A percentile compares a stretch with the other conserved stretches of the same genome.
These are phyloP conservation scores for Taeniopygia guttata DNA, from an alignment of 2,797 vertebrate genomes.

Conservation along the genomic window DNA sequence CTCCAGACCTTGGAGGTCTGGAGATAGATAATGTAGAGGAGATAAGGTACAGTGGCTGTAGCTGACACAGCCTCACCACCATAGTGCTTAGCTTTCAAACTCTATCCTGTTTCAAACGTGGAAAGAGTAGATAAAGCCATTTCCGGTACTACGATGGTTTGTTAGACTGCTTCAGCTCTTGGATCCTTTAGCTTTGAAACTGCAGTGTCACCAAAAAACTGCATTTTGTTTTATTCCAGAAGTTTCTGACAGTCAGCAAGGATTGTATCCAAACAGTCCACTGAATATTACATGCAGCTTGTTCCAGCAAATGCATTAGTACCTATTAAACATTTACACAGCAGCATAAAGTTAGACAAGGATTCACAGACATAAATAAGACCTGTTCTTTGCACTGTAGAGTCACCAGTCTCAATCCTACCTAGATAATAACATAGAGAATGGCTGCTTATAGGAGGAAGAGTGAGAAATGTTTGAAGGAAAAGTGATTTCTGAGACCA, in stretches of 20 bases:
- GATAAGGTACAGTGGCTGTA: not conserved
- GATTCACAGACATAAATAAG: constrained; percentile 37
- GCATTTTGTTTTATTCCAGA: constrained; percentile 18
- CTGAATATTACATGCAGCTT: not conserved
- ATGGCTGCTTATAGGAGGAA: not conserved
- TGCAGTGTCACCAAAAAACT: constrained; percentile 11
- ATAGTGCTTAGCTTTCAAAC: not conserved
- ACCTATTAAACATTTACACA: constrained; percentile 64
- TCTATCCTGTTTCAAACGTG: not conserved
- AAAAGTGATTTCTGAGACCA: not conserved
- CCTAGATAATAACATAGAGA: not conserved
- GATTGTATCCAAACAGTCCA: constrained; percentile 2
- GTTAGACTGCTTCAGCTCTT: not conserved
- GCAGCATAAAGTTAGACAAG: not conserved
- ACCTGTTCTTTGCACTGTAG: not conserved
- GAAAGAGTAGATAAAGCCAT: not conserved
- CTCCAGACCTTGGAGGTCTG: not conserved
- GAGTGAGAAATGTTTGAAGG: not conserved
- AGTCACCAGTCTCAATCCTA: not conserved
- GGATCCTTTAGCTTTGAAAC: not conserved
- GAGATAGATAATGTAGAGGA: not conserved
- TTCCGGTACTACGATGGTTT: rapidly evolving
- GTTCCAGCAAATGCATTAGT: constrained; percentile 65
- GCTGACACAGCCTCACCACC: not conserved
- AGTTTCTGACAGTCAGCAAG: constrained; percentile 36